phyloP scores from a whole-genome alignment of 2,113 vertebrate species.

The Grantiella picta region DNA sequence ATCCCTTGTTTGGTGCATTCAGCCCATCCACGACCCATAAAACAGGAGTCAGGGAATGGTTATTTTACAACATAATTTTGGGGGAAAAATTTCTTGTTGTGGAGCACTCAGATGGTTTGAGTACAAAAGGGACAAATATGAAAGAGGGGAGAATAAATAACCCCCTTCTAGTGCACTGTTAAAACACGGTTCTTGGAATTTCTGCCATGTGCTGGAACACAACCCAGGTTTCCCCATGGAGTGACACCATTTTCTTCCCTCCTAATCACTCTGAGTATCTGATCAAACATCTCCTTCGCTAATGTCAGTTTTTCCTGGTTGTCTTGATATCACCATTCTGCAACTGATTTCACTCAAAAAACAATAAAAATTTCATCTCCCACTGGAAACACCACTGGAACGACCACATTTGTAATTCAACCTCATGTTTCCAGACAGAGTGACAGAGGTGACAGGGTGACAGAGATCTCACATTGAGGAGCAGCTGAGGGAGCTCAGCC shows the following conservation, averaged over 20 bases:
- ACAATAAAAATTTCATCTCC: background rate
- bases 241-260: background rate
- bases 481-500: background rate
- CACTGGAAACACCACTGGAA: background rate
- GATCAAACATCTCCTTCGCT: background rate
- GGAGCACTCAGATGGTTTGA: background rate
- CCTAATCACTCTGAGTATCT: background rate
- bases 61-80: background rate
- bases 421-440: fast-evolving
- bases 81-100: background rate
- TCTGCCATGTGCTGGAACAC: background rate
- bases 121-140: background rate
- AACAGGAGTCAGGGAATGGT: background rate
- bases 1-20: background rate
- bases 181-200: no score
- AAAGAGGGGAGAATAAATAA: background rate
- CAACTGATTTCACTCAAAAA: fast-evolving
- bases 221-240: background rate
- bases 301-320: fast-evolving
- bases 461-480: background rate
- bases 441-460: no score
- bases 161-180: background rate
- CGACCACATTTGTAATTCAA: fast-evolving
- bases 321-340: background rate
- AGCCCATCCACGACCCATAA: background rate